These are phyloP conservation scores for Colletes collaris DNA, from an alignment of 2,888 invertebrate genomes.

Conservation along the genomic window DNA sequence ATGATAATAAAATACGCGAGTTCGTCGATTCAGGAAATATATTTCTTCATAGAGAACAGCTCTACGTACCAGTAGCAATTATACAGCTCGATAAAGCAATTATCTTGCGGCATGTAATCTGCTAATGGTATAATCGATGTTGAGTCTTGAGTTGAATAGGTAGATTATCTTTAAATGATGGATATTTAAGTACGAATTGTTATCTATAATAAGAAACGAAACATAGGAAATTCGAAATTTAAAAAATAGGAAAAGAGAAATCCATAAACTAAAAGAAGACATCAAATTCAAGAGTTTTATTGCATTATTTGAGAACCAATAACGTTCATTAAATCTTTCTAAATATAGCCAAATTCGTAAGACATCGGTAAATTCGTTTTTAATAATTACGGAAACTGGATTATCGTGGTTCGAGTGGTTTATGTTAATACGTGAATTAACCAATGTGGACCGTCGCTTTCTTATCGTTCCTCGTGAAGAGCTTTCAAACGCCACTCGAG, in stretches of 20 bases:
- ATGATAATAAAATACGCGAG: no score
- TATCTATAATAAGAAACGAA: no score
- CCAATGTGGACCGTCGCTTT: background rate
- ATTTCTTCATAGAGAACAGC: no score
- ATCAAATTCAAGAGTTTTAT: no score
- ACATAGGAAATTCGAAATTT: no score
- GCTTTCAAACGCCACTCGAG: background rate
- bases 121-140: slow-evolving; percentile 17
- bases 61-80: no score
- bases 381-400: background rate
- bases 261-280: no score
- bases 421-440: background rate
- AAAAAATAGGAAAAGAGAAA: no score
- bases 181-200: no score
- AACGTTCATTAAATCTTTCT: background rate
- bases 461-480: background rate
- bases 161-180: no score
- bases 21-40: no score
- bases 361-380: background rate
- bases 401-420: background rate
- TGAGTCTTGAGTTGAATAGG: slow-evolving; percentile 6
- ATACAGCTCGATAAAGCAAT: slow-evolving; percentile 8
- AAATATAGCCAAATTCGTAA: background rate
- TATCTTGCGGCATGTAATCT: slow-evolving; percentile 5
- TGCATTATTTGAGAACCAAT: no score